These are phyloP conservation scores for Argya squamiceps DNA, from an alignment of 2,797 vertebrate genomes.

Conservation along the genomic window DNA sequence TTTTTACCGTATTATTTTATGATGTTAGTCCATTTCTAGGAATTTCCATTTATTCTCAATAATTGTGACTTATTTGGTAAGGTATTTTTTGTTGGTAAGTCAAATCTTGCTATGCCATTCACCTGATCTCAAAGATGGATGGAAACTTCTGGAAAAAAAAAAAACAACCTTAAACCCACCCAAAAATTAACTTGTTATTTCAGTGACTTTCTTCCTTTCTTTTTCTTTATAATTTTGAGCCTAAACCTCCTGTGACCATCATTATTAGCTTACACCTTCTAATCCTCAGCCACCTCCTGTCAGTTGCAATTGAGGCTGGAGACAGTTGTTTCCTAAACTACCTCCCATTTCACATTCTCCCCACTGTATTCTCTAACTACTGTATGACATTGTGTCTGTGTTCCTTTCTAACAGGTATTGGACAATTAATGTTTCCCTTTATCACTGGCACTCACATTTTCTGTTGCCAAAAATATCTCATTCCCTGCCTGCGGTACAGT, in stretches of 20 bases:
- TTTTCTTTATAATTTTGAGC: background rate
- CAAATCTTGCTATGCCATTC: background rate
- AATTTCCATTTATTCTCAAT: background rate
- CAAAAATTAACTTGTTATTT: background rate
- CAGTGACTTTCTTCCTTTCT: background rate
- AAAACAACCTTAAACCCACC: rapidly evolving
- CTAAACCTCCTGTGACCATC: background rate
- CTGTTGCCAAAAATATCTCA: background rate
- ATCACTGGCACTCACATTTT: background rate
- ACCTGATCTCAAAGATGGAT: background rate
- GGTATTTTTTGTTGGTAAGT: background rate
- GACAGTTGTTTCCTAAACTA: background rate
- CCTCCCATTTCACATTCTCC: background rate
- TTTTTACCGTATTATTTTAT: background rate
- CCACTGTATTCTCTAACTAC: background rate
- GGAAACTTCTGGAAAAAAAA: background rate
- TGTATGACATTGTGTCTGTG: background rate
- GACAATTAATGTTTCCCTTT: background rate
- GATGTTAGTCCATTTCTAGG: background rate
- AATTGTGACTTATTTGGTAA: background rate
- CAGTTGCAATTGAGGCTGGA: background rate
- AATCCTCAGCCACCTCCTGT: background rate
- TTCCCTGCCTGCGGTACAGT: background rate
- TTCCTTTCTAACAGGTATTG: background rate
- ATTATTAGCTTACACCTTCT: background rate